Conservation (phyloP, 2,113 vertebrate species). For the Varanus salvator region DNA sequence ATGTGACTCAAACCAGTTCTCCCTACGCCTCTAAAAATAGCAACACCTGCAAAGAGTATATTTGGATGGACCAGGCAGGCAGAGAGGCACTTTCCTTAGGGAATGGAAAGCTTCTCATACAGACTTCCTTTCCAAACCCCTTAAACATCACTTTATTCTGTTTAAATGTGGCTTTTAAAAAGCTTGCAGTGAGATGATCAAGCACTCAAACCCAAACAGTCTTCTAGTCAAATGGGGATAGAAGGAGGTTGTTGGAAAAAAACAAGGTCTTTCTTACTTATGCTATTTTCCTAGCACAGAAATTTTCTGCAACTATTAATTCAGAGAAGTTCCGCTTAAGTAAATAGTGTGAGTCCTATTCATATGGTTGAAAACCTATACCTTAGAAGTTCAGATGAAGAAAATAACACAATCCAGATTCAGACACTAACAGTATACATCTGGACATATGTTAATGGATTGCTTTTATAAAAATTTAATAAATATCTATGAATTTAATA, state of each 20-base stretch:
- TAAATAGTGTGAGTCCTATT: not conserved
- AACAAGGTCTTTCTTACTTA: slow-evolving; percentile 40
- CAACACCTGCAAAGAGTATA: slow-evolving; percentile 52
- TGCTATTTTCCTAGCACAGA: not conserved
- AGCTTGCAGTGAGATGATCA: slow-evolving; percentile 25
- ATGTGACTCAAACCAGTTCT: slow-evolving; percentile 55
- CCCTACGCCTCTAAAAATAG: slow-evolving; percentile 59
- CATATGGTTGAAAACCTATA: not conserved
- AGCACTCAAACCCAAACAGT: slow-evolving; percentile 40
- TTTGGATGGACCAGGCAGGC: slow-evolving; percentile 47
- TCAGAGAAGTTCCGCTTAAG: not conserved
- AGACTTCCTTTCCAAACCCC: slow-evolving; percentile 44
- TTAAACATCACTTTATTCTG: slow-evolving; percentile 51
- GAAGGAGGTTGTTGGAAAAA: slow-evolving; percentile 37
- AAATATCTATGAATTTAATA: no score
- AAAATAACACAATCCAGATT: not conserved
- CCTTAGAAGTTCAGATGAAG: not conserved
- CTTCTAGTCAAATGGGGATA: slow-evolving; percentile 24
- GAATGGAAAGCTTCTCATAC: slow-evolving; percentile 47
- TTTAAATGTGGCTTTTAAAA: slow-evolving; percentile 51
- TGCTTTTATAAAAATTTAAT: no score
- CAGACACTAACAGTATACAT: not conserved
- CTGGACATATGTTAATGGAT: no score
- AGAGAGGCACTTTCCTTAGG: slow-evolving; percentile 53
- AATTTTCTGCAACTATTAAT: not conserved